A percentile compares a stretch with the other conserved stretches of the same genome.
Evolutionary conservation across 1,140 invertebrate genomes (phyloP).

Genomic region (Musca domestica): DNA sequence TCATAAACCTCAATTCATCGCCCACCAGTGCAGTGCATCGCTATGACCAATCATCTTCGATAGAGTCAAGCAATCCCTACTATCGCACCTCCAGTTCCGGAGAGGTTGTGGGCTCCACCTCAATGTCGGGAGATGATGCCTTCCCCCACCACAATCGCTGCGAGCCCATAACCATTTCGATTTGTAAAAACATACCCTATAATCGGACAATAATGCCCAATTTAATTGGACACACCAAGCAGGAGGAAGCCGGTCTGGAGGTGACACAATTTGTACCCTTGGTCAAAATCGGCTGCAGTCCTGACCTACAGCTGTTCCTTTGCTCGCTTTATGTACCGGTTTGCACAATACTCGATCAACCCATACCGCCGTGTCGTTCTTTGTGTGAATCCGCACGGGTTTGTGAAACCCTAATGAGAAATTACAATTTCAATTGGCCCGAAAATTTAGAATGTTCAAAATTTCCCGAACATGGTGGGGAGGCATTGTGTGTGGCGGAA

Average conservation of each 20-base stretch:
- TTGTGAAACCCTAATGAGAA: conserved; percentile 89
- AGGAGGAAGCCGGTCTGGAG: conserved; percentile 92
- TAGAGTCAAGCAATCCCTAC: conserved; percentile 29
- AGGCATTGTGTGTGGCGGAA: conserved; percentile 83
- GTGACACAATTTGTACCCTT: conserved; percentile 92
- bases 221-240: conserved; percentile 85
- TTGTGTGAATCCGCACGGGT: conserved; percentile 87
- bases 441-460: conserved; percentile 86
- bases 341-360: conserved; percentile 86
- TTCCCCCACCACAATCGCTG: conserved; percentile 72
- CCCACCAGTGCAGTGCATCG: conserved; percentile 21
- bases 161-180: conserved; percentile 87
- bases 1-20: background rate
- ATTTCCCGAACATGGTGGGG: conserved; percentile 72
- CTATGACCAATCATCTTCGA: conserved; percentile 17
- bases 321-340: conserved; percentile 96
- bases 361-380: conserved; percentile 89
- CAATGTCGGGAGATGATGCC: conserved; percentile 26
- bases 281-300: conserved; percentile 94
- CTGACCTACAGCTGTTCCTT: conserved; percentile 91
- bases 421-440: conserved; percentile 94
- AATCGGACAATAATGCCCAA: conserved; percentile 97
- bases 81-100: conserved; percentile 37
- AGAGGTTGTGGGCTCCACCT: conserved; percentile 30
- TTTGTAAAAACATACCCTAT: conserved; percentile 91